phyloP scores from a whole-genome alignment of 1,140 invertebrate genomes.

The Drosophila neocordata region DNA sequence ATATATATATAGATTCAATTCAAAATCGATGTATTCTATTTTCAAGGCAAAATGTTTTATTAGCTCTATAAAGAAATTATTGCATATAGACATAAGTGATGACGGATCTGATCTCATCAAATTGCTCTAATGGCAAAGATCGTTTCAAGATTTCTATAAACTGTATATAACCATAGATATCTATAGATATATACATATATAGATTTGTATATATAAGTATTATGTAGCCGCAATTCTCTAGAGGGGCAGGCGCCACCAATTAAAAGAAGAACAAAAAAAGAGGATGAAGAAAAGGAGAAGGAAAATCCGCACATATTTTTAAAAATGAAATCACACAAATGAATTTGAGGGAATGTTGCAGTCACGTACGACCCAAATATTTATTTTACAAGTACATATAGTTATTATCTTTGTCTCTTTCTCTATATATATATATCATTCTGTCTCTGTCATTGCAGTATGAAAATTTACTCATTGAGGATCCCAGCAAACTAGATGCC shows the following conservation, averaged over 20 bases:
- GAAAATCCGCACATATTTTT: slow-evolving; percentile 54
- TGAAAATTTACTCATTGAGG: slow-evolving; percentile 58
- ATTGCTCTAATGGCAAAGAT: slow-evolving; percentile 55
- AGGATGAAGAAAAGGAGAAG: slow-evolving; percentile 58
- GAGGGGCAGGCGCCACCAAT: slow-evolving; percentile 65
- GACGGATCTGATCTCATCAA: slow-evolving; percentile 77
- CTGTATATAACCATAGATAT: slow-evolving; percentile 27
- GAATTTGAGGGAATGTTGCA: slow-evolving; percentile 37
- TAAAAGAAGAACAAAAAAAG: slow-evolving; percentile 66
- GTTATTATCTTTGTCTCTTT: slow-evolving; percentile 5
- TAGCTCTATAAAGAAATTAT: slow-evolving; percentile 22
- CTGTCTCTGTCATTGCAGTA: slow-evolving; percentile 52
- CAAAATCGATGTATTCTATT: slow-evolving; percentile 4
- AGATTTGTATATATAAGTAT: slow-evolving; percentile 14
- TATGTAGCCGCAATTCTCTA: slow-evolving; percentile 31
- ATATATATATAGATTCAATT: slow-evolving; percentile 21
- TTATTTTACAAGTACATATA: slow-evolving; percentile 13
- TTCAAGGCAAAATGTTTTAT: slow-evolving; percentile 48
- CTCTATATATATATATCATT: neutral
- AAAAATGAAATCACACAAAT: slow-evolving; percentile 53
- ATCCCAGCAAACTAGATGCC: slow-evolving; percentile 57
- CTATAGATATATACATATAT: slow-evolving; percentile 16
- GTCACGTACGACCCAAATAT: slow-evolving; percentile 71
- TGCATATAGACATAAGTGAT: slow-evolving; percentile 42
- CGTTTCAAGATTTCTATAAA: slow-evolving; percentile 54